Conservation (phyloP, 2,797 vertebrate species). For the Novumbra hubbsi region DNA sequence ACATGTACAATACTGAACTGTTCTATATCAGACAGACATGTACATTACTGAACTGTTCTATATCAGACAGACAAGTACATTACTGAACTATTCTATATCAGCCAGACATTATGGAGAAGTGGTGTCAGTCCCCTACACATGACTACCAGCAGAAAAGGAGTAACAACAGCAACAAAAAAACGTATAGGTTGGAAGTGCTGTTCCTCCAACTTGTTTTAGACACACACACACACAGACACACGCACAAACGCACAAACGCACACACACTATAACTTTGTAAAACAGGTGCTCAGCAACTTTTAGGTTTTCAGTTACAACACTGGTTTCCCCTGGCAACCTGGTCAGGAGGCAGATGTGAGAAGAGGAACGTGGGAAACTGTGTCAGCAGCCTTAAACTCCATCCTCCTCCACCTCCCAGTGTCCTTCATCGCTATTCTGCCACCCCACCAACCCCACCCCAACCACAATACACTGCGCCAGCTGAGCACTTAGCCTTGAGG, state of each 20-base stretch:
- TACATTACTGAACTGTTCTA: background rate
- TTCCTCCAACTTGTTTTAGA: background rate
- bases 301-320: slow-evolving; percentile 61
- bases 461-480: background rate
- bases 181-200: background rate
- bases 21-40: background rate
- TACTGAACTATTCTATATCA: background rate
- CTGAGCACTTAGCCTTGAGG: slow-evolving; percentile 2
- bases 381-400: slow-evolving; percentile 52
- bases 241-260: background rate
- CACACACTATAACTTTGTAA: slow-evolving; percentile 51
- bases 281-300: slow-evolving; percentile 59
- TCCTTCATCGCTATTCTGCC: slow-evolving; percentile 44
- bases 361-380: slow-evolving; percentile 61
- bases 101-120: background rate
- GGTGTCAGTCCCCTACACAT: background rate
- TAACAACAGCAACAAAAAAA: slow-evolving; percentile 13
- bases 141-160: background rate
- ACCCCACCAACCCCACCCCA: background rate
- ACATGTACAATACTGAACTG: too few species aligned
- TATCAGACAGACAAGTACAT: background rate
- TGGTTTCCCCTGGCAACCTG: slow-evolving; percentile 51
- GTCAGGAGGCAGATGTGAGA: slow-evolving; percentile 64
- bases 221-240: background rate
- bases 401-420: slow-evolving; percentile 27